Evolutionary conservation across 2,888 invertebrate species (phyloP).

Genomic region (Creontiades dilutus): DNA sequence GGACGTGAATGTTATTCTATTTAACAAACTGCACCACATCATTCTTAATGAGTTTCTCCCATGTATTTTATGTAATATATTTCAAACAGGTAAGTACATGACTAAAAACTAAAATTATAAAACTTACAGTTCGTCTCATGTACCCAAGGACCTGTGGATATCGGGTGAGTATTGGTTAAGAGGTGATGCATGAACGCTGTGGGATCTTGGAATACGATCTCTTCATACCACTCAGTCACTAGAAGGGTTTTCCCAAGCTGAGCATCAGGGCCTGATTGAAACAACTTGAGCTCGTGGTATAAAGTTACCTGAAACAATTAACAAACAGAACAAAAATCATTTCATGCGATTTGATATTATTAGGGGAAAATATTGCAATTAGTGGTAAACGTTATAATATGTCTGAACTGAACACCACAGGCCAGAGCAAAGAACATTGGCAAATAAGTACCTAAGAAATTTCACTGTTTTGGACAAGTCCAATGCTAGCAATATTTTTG

Average conservation of each 20-base stretch:
- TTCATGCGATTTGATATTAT: too few relatives aligned
- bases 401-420: too few relatives aligned
- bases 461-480: too few relatives aligned
- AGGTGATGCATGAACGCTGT: conserved; percentile 94
- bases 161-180: conserved; percentile 86
- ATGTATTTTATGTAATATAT: too few relatives aligned
- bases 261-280: conserved; percentile 85
- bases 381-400: too few relatives aligned
- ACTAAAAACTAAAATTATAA: not conserved
- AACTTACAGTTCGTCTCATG: conserved; percentile 94
- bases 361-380: too few relatives aligned
- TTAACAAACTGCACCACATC: too few relatives aligned
- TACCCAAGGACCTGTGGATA: conserved; percentile 86
- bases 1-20: too few relatives aligned
- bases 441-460: too few relatives aligned
- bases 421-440: too few relatives aligned
- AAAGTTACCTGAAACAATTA: conserved; percentile 87
- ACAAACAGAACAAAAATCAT: not conserved
- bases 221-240: conserved; percentile 96
- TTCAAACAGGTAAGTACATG: not conserved
- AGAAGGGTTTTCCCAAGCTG: conserved; percentile 79
- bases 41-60: too few relatives aligned
- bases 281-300: conserved; percentile 96
- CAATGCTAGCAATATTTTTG: too few relatives aligned
- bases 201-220: conserved; percentile 95